Percentiles rank a stretch among this genome's conserved stretches.
phyloP scores from a whole-genome alignment of 2,797 vertebrate species.

The Allochrocebus solatus region DNA sequence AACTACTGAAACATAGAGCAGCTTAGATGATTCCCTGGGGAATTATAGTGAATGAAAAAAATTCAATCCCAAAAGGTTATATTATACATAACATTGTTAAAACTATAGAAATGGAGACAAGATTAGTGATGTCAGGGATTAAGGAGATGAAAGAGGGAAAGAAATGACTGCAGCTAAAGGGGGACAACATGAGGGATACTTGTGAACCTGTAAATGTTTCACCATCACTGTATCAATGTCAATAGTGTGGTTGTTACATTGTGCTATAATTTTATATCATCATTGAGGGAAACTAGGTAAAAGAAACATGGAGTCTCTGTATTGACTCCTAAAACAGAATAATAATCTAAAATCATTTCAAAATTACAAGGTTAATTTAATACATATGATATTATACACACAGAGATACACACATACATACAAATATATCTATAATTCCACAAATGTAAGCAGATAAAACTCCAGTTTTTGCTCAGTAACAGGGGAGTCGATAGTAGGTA shows the following conservation, averaged over 20 bases:
- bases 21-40: not conserved
- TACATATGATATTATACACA: not conserved
- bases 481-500: not conserved
- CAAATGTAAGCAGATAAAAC: not conserved
- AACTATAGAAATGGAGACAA: not conserved
- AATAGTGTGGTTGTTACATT: not conserved
- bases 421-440: not conserved
- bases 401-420: not conserved
- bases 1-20: not conserved
- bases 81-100: not conserved
- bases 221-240: not conserved
- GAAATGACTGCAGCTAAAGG: not conserved
- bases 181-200: not conserved
- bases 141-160: not conserved
- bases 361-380: not conserved
- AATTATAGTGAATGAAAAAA: not conserved
- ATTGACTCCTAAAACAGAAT: not conserved
- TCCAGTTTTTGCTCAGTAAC: not conserved
- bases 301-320: not conserved
- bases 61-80: not conserved
- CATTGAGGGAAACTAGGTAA: not conserved
- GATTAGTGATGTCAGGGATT: not conserved
- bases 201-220: not conserved
- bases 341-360: not conserved
- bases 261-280: not conserved